These are phyloP conservation scores for Lasioglossum lativentre DNA, from an alignment of 2,888 invertebrate species.

Conservation along the genomic window DNA sequence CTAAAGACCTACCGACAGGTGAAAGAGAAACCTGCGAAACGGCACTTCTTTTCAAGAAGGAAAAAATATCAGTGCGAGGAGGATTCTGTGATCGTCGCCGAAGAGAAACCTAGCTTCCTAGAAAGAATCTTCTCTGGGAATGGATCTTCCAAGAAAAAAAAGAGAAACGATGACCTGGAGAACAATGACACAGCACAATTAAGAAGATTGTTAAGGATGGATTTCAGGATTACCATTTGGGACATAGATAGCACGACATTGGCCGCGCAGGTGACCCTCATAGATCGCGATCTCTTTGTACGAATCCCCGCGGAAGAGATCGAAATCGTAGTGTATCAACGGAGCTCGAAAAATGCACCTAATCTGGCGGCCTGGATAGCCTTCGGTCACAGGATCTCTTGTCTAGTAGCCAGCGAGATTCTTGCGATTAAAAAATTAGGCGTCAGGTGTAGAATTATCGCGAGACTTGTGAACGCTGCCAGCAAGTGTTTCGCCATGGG, in stretches of 20 bases:
- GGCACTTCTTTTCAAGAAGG: slow-evolving; percentile 66
- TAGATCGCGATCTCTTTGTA: slow-evolving; percentile 86
- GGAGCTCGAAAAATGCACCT: slow-evolving; percentile 85
- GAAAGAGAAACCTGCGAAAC: slow-evolving; percentile 55
- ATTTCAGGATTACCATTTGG: slow-evolving; percentile 85
- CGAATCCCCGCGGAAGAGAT: slow-evolving; percentile 85
- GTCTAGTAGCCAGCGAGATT: slow-evolving; percentile 85
- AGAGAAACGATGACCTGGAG: slow-evolving; percentile 19
- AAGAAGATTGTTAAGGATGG: slow-evolving; percentile 82
- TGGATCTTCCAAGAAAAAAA: slow-evolving; percentile 51
- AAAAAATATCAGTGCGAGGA: slow-evolving; percentile 51
- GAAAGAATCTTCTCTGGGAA: slow-evolving; percentile 73
- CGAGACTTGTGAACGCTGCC: slow-evolving; percentile 86
- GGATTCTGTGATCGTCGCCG: slow-evolving; percentile 29
- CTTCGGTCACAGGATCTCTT: slow-evolving; percentile 86
- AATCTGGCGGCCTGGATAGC: slow-evolving; percentile 86
- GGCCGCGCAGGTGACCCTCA: slow-evolving; percentile 86
- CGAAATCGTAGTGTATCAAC: slow-evolving; percentile 83
- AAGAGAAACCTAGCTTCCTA: slow-evolving; percentile 70
- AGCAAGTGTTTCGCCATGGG: slow-evolving; percentile 85
- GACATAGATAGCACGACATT: slow-evolving; percentile 86
- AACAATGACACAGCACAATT: slow-evolving; percentile 73
- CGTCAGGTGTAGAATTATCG: slow-evolving; percentile 85
- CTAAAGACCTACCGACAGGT: slow-evolving; percentile 59
- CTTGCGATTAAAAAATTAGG: slow-evolving; percentile 77